Conservation (phyloP, 2,888 invertebrate species). For the Leucoma salicis region DNA sequence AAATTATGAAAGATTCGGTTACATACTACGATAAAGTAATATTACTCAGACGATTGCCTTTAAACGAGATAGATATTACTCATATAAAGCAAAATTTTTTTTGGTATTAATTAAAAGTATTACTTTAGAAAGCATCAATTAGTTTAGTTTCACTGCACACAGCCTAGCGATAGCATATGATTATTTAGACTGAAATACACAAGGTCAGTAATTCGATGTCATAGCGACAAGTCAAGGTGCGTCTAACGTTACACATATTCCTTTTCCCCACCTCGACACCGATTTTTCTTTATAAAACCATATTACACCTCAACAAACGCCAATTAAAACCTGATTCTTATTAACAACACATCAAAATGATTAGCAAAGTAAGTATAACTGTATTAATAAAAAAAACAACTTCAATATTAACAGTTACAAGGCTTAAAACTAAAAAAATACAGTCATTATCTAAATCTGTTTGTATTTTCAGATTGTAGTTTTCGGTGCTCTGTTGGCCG, state of each 20-base stretch:
- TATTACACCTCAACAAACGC: background rate
- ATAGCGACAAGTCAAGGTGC: conserved; percentile 16
- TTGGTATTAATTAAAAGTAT: too few species aligned
- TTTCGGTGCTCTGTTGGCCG: conserved; percentile 60
- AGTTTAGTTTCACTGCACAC: background rate
- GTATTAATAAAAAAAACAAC: background rate
- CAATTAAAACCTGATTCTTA: background rate
- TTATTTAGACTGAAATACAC: background rate
- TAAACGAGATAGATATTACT: too few species aligned
- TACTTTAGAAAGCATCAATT: too few species aligned
- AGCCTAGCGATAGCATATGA: background rate
- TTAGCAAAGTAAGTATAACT: conserved; percentile 53
- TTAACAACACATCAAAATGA: conserved; percentile 44
- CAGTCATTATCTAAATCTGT: too few species aligned
- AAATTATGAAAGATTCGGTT: too few species aligned
- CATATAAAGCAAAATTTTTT: too few species aligned
- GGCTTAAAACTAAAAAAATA: background rate
- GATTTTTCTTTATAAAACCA: background rate
- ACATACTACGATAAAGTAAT: too few species aligned
- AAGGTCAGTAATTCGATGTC: background rate
- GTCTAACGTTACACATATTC: conserved; percentile 21
- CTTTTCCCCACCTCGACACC: conserved; percentile 1
- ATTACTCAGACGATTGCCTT: too few species aligned
- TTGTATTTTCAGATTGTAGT: conserved; percentile 60
- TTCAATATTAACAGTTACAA: background rate